Conservation (phyloP, 2,113 vertebrate species). For the Nothoprocta perdicaria region DNA sequence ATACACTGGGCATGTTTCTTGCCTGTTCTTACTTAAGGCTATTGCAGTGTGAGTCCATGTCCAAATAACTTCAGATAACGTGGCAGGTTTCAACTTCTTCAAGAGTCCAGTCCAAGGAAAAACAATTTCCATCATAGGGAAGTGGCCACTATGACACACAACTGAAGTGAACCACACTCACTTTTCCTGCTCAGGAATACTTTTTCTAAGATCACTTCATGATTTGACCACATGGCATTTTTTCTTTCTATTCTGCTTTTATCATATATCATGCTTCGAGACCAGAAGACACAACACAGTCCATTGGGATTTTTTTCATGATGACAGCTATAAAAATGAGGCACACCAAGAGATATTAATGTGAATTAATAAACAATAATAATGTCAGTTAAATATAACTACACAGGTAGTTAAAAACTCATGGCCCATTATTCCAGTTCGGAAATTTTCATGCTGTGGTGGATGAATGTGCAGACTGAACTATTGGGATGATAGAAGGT, state of each 20-base stretch:
- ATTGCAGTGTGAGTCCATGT: neutral
- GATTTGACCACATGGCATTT: neutral
- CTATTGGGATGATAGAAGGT: rapidly evolving
- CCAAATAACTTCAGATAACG: neutral
- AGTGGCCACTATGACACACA: neutral
- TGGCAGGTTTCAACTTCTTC: neutral
- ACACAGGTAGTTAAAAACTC: neutral
- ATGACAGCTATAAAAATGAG: neutral
- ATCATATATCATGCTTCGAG: neutral
- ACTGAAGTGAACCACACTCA: neutral
- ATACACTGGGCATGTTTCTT: neutral
- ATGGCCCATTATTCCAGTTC: neutral
- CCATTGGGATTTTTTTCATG: neutral
- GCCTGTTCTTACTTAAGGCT: too few relatives aligned
- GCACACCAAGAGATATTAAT: neutral
- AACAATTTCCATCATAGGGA: neutral
- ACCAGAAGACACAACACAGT: neutral
- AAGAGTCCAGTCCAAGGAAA: neutral
- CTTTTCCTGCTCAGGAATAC: neutral
- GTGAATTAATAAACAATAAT: neutral
- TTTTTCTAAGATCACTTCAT: neutral
- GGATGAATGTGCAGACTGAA: neutral
- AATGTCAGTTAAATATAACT: neutral
- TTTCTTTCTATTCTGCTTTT: neutral
- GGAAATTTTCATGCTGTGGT: neutral